Evolutionary conservation across 2,797 vertebrate species (phyloP), one percentile per base, ranked within the genome.

Genomic region (Agapornis canus): DNA sequence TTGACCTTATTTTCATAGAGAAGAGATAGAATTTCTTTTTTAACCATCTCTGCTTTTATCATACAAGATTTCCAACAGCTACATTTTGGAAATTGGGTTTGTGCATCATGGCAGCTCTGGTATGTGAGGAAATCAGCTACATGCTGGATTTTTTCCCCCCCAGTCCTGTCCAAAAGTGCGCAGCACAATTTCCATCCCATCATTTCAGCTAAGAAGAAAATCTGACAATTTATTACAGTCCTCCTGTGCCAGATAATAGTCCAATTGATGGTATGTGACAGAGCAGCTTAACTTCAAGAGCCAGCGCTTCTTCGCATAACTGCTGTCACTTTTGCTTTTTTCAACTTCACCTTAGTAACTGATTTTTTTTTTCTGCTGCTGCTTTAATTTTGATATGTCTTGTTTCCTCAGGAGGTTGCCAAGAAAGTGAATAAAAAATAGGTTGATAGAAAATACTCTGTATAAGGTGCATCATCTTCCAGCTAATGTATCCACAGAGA

Each of bases 171-270:
- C 89, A 77, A 84, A 96, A 96, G 93, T 90, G 92, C 81, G 45
- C 83, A 94, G 92, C 59, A 91, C 92, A 97, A 97, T 98, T 97
- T 96, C 95, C 92, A 97, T 97, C 94, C 96, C 94, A 93, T 97
- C 96, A 97, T 97, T 97, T 97, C 51, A 43, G 88, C 86, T 97
- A 96, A 96, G 96, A 97, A 98, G 96, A 94, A 98, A 97, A 98
- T 98, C 96, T 97, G 95, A 98, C 97, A 97, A 98, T 97, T 97
- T 98, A 97, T 98, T 97, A 97, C 92, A 97, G 95, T 89, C 95
- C 95, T 97, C 92, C 95, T 95, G 95, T 93, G 95, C 92, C 91
- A 97, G 96, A 97, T 98, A 98, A 98, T 97, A 95, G 95, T 94
- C 94, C 95, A 96, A 92, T 93, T 98, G 97, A 98, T 96, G 92